Percentiles rank a stretch among this genome's conserved stretches.
These are phyloP conservation scores for Hypocryptadius cinnamomeus DNA, from an alignment of 2,113 vertebrate genomes.

Conservation along the genomic window DNA sequence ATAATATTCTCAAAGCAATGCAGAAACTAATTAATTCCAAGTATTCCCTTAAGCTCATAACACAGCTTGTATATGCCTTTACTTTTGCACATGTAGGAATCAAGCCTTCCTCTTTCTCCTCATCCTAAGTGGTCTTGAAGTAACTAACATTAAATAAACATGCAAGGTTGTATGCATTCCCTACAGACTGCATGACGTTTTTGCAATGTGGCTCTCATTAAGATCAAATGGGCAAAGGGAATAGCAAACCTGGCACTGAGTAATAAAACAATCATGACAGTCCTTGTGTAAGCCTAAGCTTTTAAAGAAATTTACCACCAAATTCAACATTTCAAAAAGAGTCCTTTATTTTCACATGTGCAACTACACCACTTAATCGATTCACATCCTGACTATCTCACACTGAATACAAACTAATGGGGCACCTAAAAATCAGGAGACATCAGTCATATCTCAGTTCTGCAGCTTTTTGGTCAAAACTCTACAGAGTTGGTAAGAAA, in stretches of 20 bases:
- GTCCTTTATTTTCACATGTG: background rate
- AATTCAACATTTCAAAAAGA: background rate
- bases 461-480: background rate
- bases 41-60: conserved; percentile 38
- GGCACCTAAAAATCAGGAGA: background rate
- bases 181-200: background rate
- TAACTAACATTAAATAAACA: conserved; percentile 54
- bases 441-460: background rate
- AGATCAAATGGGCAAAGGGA: conserved; percentile 3
- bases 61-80: conserved; percentile 14
- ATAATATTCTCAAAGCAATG: conserved; percentile 13
- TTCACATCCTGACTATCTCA: background rate
- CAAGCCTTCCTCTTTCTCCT: conserved; percentile 24
- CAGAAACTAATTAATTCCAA: conserved; percentile 63
- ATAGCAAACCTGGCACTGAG: background rate
- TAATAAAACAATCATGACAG: background rate
- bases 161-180: conserved; percentile 5
- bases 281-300: background rate
- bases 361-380: background rate
- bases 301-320: background rate
- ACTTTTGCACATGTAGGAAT: background rate
- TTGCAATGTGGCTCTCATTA: conserved; percentile 23
- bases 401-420: background rate
- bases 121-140: background rate
- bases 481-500: background rate